Base-by-base conservation (phyloP, 2,888 invertebrate species). In the Hybos culiciformis region DNA sequence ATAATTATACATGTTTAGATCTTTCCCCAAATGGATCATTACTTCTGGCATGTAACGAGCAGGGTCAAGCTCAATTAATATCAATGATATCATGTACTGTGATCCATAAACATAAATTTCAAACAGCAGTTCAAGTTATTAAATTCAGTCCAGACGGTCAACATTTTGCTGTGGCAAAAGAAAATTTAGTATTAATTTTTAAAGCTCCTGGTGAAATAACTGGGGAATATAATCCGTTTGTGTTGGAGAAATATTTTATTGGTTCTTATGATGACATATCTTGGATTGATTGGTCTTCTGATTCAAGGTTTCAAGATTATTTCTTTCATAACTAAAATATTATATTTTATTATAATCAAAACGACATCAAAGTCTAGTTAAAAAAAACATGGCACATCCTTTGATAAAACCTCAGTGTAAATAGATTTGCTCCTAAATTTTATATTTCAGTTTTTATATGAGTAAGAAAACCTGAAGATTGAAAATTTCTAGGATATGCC, bases 111-210 rank as follows among this genome's bases (percentile, higher is more conserved):
- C 83, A 91, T 56, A 78, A 84, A 57, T 93, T 94, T 60, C 83
- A 83, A 55, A 71, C 77, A 44, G 73, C 73, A 49, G 80, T 92
- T 0, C 74, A 74, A 51, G 78, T 78, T 40, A 74, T 94, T 0
- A 78, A 77, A 56, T 98, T 97, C 65, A 94, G 94, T 59, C 96
- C 96, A 0, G 82, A 96, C 71, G 92, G 93, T 18, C 83, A 80
- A 70, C 82, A 86, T 58, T 85, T 96, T 71, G 94, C 93, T 0
- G 84, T 87, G 11, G 86, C 90, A 33, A 84, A 87, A 63, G 83
- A 81, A 55, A 83, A 81, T 58, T 80, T 80, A 77, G 85, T 87
- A 8, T 81, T 86, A 53, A 70, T 97, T 44, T 96, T 90, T 68
- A 80, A 81, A 54, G 79, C 90, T 2, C 93, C 94, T 1, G 82